Evolutionary conservation across 2,888 invertebrate species (phyloP), one percentile per base, ranked within the genome.

Genomic region (Chesias legatella): DNA sequence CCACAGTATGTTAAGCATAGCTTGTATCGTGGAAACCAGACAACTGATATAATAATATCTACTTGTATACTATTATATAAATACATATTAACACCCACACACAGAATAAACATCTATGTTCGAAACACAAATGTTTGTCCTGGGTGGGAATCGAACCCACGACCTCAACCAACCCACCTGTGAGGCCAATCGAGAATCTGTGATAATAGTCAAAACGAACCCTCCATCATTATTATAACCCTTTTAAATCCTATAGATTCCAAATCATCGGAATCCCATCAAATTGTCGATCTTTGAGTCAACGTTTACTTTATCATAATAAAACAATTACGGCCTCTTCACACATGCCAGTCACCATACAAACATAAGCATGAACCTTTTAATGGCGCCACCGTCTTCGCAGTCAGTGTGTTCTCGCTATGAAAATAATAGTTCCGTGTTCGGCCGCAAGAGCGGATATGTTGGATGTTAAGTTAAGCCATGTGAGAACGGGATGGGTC

Each of bases 401-500:
- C 22, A 9, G 7, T 7, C 30, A 26, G n/a, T 10, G 9, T 6
- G 6, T 20, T 31, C 25, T 17, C 13, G 23, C 10, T 26, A 6
- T 7, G 10, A 23, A 25, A 28, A 8, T 6, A 5, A 27, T 26
- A 42, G 41, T 31, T 42, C 33, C 22, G 9, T 29, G 30, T 38
- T 26, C 24, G 1, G 1, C 38, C 27, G 25, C 23, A 11, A 11
- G 33, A 9, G 31, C 26, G 29, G 11, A 39, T 43, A 43, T 36
- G 30, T 36, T 39, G 38, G 39, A 38, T 6, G 32, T 29, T 8
- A 24, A 33, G 42, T 42, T 22, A 22, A 36, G 33, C 61, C 57
- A 67, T 72, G 73, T 74, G 76, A 69, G 76, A 76, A 74, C 69
- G 58, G 52, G 43, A 48, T 58, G 58, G 37, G 53, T 58, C 53